Percentiles rank a stretch among this genome's conserved stretches.
Conservation (phyloP, 2,113 vertebrate species). For the Probosciger aterrimus region DNA sequence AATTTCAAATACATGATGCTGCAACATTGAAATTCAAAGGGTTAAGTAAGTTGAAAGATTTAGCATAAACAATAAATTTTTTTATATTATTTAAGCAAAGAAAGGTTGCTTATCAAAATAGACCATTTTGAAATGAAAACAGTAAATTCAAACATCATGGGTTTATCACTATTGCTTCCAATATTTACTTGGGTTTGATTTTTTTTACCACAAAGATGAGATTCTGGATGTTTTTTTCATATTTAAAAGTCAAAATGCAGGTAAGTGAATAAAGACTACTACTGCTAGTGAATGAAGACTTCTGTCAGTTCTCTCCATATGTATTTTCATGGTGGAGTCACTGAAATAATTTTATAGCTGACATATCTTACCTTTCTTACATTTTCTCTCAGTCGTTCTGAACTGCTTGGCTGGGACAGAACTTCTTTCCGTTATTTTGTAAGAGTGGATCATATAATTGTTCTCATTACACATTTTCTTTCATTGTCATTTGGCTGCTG, state of each 20-base stretch:
- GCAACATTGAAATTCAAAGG: not conserved
- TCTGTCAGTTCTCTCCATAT: not conserved
- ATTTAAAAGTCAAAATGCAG: conserved; percentile 11
- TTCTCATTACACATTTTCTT: not conserved
- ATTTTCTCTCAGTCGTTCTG: not conserved
- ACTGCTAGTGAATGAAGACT: conserved; percentile 7
- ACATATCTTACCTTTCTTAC: not conserved
- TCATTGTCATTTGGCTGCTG: not conserved
- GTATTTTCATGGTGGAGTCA: not conserved
- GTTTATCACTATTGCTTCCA: conserved; percentile 8
- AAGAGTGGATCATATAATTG: not conserved
- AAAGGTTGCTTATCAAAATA: conserved; percentile 26
- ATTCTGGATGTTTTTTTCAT: conserved; percentile 12
- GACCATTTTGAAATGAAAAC: conserved; percentile 41
- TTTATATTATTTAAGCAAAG: conserved; percentile 5
- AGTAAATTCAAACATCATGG: conserved; percentile 12
- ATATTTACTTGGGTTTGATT: conserved; percentile 20
- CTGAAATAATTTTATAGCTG: not conserved
- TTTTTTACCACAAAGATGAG: not conserved
- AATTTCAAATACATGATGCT: not conserved
- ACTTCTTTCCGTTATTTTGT: not conserved
- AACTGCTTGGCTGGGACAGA: not conserved
- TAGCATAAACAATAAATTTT: not conserved
- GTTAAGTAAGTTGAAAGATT: not conserved
- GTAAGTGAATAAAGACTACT: conserved; percentile 4